Percentiles rank a stretch among this genome's conserved stretches.
Conservation (phyloP, 2,888 invertebrate species). For the Morinoia aosen region DNA sequence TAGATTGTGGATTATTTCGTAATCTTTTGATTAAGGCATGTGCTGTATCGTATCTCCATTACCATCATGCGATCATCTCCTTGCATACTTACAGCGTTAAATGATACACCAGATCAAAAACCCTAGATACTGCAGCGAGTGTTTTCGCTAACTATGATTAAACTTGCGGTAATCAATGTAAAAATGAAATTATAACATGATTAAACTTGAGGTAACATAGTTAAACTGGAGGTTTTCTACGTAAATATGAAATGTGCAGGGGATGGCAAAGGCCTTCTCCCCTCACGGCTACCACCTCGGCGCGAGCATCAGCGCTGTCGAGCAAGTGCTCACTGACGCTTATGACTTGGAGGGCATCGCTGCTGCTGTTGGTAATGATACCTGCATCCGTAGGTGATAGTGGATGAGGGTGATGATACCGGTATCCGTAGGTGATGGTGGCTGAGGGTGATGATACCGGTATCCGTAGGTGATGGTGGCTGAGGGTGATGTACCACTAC, state of each 20-base stretch:
- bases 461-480: neutral
- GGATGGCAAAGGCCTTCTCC: constrained; percentile 75
- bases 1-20: too few species aligned
- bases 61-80: too few species aligned
- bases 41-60: too few species aligned
- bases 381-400: neutral
- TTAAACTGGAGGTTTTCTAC: too few species aligned
- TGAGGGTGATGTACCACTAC: constrained; percentile 70
- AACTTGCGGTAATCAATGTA: too few species aligned
- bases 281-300: constrained; percentile 53
- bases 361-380: constrained; percentile 79
- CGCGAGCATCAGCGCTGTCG: constrained; percentile 86
- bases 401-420: constrained; percentile 72
- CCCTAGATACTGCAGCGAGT: too few species aligned
- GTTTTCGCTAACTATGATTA: too few species aligned
- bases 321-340: constrained; percentile 81
- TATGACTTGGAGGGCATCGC: constrained; percentile 83
- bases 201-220: too few species aligned
- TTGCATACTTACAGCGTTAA: too few species aligned
- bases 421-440: constrained; percentile 20
- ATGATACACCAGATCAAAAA: too few species aligned
- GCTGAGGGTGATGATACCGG: constrained; percentile 72
- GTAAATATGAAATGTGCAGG: constrained; percentile 73
- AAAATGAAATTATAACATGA: too few species aligned
- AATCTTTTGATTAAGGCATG: too few species aligned